Percentiles rank a stretch among this genome's conserved stretches.
Conservation (phyloP, 1,140 invertebrate species). For the Drosophila biarmipes region DNA sequence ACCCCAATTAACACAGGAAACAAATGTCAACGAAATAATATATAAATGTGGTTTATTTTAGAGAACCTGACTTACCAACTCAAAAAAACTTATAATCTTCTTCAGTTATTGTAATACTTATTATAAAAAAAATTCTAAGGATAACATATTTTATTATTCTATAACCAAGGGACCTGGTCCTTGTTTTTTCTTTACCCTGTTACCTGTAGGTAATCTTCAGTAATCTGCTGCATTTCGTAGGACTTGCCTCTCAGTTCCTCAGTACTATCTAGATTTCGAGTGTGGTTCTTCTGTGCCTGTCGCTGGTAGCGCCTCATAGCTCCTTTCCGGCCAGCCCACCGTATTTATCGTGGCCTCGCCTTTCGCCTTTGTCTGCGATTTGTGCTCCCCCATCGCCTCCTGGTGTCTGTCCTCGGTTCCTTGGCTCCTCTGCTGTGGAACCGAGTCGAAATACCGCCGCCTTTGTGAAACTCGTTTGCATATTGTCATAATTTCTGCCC, state of each 20-base stretch:
- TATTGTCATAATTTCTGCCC: constrained; percentile 80
- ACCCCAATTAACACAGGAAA: neutral
- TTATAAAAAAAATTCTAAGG: too few species aligned
- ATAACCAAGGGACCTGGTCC: too few species aligned
- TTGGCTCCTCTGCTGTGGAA: constrained; percentile 5
- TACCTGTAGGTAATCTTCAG: neutral
- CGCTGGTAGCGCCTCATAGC: constrained; percentile 51
- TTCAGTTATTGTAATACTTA: too few species aligned
- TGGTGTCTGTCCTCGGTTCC: constrained; percentile 27
- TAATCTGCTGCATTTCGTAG: neutral
- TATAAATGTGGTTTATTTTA: too few species aligned
- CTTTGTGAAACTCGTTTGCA: constrained; percentile 80
- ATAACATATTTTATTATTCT: too few species aligned
- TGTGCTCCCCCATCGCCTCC: constrained; percentile 64
- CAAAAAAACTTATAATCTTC: too few species aligned
- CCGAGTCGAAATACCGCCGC: constrained; percentile 4
- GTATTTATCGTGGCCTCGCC: constrained; percentile 43
- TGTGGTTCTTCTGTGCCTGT: constrained; percentile 16
- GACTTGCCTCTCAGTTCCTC: neutral
- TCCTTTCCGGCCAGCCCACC: constrained; percentile 26
- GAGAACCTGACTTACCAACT: too few species aligned
- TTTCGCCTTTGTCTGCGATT: constrained; percentile 73
- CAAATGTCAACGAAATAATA: neutral
- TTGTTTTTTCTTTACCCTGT: neutral
- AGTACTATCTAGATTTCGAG: neutral